Percentiles rank a stretch among this genome's conserved stretches.
These are phyloP conservation scores for Cyphomyrus plagiostoma DNA, from an alignment of 2,113 vertebrate genomes.

Conservation along the genomic window DNA sequence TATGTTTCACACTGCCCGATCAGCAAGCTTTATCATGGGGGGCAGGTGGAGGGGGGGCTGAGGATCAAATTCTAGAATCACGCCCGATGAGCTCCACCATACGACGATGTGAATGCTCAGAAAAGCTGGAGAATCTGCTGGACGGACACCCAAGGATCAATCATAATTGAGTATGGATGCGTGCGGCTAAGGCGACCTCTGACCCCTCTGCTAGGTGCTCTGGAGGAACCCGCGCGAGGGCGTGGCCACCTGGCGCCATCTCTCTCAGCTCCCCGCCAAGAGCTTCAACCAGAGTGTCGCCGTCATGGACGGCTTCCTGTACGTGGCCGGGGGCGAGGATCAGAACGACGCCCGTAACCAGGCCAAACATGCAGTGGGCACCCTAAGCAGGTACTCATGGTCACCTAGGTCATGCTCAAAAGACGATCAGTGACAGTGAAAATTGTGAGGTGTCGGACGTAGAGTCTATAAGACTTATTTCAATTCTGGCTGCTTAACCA, in stretches of 20 bases:
- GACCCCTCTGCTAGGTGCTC: constrained; percentile 50
- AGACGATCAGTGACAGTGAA: not conserved
- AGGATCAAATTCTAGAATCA: not conserved
- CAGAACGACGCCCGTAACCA: constrained; percentile 78
- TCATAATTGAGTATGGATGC: not conserved
- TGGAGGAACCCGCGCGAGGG: constrained; percentile 69
- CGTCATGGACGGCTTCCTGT: constrained; percentile 78
- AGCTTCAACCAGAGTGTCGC: constrained; percentile 79
- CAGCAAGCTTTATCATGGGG: too few relatives aligned
- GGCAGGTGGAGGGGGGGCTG: too few relatives aligned
- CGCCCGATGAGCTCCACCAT: not conserved
- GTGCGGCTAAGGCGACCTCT: not conserved
- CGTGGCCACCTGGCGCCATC: constrained; percentile 66
- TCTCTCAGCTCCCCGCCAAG: constrained; percentile 71
- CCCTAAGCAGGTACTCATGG: constrained; percentile 62
- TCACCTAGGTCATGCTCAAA: not conserved
- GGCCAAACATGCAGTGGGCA: constrained; percentile 74
- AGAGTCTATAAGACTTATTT: not conserved
- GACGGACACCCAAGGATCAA: not conserved
- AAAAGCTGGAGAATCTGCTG: not conserved
- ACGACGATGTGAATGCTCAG: not conserved
- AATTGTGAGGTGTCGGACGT: not conserved
- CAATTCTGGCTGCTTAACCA: not conserved
- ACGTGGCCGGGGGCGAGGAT: constrained; percentile 72
- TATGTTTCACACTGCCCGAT: too few relatives aligned